These are phyloP conservation scores for Amphiprion percula DNA, from an alignment of 2,113 vertebrate genomes.

Conservation along the genomic window DNA sequence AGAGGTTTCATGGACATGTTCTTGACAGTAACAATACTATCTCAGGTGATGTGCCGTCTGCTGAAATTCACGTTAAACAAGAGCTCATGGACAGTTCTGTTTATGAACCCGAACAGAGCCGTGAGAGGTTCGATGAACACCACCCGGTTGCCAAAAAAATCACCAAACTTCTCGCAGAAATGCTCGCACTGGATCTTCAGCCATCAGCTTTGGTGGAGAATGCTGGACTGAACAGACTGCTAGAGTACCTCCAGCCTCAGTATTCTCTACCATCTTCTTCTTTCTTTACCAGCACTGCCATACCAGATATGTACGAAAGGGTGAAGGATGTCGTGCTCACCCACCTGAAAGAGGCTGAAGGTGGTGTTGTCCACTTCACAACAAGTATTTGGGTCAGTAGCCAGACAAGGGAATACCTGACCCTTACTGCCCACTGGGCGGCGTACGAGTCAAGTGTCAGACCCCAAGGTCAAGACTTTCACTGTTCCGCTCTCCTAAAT, in stretches of 20 bases:
- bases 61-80: conserved; percentile 82
- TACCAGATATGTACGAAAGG: conserved; percentile 96
- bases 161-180: conserved; percentile 96
- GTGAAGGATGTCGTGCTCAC: conserved; percentile 92
- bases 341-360: conserved; percentile 94
- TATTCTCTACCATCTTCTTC: conserved; percentile 93
- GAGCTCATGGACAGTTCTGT: conserved; percentile 84
- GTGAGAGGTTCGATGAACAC: conserved; percentile 90
- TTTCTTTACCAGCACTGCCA: conserved; percentile 95
- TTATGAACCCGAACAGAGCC: conserved; percentile 81
- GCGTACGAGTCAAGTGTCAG: conserved; percentile 90
- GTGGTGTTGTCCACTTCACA: conserved; percentile 95
- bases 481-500: conserved; percentile 93
- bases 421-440: conserved; percentile 96
- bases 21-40: conserved; percentile 89
- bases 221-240: conserved; percentile 92
- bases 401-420: conserved; percentile 95
- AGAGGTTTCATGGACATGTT: conserved; percentile 92
- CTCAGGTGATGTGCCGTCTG: conserved; percentile 86
- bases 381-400: conserved; percentile 95
- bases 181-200: conserved; percentile 99
- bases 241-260: conserved; percentile 95
- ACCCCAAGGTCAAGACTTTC: conserved; percentile 92
- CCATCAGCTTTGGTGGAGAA: conserved; percentile 96
- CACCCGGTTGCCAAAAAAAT: conserved; percentile 98